Evolutionary conservation across 2,888 invertebrate genomes (phyloP).

Genomic region (Herminia tarsipennalis): DNA sequence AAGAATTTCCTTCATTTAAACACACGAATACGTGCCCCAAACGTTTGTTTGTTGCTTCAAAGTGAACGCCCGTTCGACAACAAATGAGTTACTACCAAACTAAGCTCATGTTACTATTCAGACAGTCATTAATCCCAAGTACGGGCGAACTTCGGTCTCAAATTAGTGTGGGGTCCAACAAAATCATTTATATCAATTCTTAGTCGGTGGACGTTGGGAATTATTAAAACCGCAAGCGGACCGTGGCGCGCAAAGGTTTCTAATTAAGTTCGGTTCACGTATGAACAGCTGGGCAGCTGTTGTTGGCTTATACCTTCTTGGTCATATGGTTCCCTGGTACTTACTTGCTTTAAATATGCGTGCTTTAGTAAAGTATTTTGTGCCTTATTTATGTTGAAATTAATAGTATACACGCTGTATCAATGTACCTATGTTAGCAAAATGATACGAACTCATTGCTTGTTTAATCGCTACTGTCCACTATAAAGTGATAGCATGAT

Average conservation of each 20-base stretch:
- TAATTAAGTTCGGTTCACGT: conserved; percentile 75
- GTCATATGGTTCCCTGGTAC: conserved; percentile 41
- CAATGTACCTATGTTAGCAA: too few species aligned
- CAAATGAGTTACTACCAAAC: conserved; percentile 40
- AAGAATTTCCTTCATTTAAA: conserved; percentile 34
- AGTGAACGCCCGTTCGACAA: conserved; percentile 50
- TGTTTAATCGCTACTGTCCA: too few species aligned
- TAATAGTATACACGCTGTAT: too few species aligned
- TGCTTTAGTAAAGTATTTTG: too few species aligned
- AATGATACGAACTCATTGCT: too few species aligned
- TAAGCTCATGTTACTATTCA: conserved; percentile 44
- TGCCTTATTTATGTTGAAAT: too few species aligned
- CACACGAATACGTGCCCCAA: conserved; percentile 31
- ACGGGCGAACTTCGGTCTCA: conserved; percentile 39
- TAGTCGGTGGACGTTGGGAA: conserved; percentile 61
- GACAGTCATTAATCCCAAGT: conserved; percentile 50
- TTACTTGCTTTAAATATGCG: too few species aligned
- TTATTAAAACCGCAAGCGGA: conserved; percentile 76
- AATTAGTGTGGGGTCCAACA: conserved; percentile 56
- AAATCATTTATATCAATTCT: conserved; percentile 73
- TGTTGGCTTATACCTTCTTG: conserved; percentile 59
- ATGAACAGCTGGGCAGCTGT: conserved; percentile 61
- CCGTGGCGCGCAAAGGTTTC: conserved; percentile 60
- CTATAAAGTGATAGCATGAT: too few species aligned
- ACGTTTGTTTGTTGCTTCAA: conserved; percentile 45